These are phyloP conservation scores for Nemotelus pantherinus DNA, from an alignment of 2,888 invertebrate genomes.

Conservation along the genomic window DNA sequence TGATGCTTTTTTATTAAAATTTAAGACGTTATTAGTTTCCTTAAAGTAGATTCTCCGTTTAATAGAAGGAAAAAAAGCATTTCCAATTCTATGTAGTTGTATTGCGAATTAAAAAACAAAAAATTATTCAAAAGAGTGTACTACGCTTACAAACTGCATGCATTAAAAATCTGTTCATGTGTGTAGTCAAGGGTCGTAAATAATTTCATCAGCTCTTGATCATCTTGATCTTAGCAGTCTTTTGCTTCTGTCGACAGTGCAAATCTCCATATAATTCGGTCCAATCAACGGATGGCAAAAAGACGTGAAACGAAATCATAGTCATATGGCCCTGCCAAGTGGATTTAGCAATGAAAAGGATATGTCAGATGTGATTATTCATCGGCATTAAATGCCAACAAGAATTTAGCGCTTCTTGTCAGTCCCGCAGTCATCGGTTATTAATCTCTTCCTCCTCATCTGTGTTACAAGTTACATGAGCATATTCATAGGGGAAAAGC, in stretches of 20 bases:
- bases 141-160: not conserved
- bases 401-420: conserved; percentile 35
- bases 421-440: conserved; percentile 36
- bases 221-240: not conserved
- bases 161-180: not conserved
- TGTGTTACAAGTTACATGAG: conserved; percentile 14
- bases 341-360: conserved; percentile 40
- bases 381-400: conserved; percentile 39
- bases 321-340: conserved; percentile 27
- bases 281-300: not conserved
- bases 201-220: conserved; percentile 5
- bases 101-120: no score
- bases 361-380: conserved; percentile 41
- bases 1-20: no score
- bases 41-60: no score
- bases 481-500: not conserved
- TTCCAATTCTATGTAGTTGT: no score
- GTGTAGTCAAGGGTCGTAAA: not conserved
- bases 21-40: no score
- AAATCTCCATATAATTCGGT: conserved; percentile 15
- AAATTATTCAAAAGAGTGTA: no score
- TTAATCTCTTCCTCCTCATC: conserved; percentile 41
- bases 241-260: not conserved
- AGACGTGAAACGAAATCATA: conserved; percentile 1
- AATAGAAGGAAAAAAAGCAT: no score